These are phyloP conservation scores for Lithophane leautieri DNA, from an alignment of 2,888 invertebrate species.

Conservation along the genomic window DNA sequence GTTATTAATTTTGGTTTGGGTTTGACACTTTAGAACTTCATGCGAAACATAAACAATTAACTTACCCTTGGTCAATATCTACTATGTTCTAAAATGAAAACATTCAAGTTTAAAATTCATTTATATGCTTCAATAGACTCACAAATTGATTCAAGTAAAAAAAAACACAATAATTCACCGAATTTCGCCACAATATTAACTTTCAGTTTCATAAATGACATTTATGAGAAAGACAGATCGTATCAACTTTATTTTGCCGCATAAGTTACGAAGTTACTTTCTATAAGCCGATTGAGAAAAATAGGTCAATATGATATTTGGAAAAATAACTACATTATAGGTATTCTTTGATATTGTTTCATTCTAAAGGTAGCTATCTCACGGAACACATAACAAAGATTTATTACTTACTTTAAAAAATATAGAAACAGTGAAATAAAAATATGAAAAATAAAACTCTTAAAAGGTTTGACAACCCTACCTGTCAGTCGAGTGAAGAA, in stretches of 20 bases:
- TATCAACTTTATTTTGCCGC: constrained; percentile 38
- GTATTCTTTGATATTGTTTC: constrained; percentile 1
- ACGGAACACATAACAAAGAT: no score
- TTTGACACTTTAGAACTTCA: constrained; percentile 4
- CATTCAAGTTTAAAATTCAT: not conserved
- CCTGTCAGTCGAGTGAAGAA: constrained; percentile 17
- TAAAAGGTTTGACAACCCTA: constrained; percentile 43
- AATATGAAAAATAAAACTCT: not conserved
- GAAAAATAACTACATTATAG: not conserved
- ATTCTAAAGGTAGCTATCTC: not conserved
- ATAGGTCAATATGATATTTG: constrained; percentile 42
- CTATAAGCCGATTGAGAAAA: constrained; percentile 29
- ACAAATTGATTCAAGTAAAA: not conserved
- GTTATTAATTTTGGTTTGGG: constrained; percentile 38
- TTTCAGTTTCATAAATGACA: constrained; percentile 34
- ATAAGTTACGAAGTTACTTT: constrained; percentile 32
- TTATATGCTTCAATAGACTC: not conserved
- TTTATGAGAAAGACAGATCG: constrained; percentile 32
- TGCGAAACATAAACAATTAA: not conserved
- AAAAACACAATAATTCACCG: constrained; percentile 4
- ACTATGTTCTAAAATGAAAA: not conserved
- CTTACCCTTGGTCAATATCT: not conserved
- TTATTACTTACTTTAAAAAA: not conserved
- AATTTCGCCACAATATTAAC: constrained; percentile 27
- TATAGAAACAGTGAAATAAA: not conserved